Evolutionary conservation across 1,140 invertebrate species (phyloP).

Genomic region (Procambarus virginalis): DNA sequence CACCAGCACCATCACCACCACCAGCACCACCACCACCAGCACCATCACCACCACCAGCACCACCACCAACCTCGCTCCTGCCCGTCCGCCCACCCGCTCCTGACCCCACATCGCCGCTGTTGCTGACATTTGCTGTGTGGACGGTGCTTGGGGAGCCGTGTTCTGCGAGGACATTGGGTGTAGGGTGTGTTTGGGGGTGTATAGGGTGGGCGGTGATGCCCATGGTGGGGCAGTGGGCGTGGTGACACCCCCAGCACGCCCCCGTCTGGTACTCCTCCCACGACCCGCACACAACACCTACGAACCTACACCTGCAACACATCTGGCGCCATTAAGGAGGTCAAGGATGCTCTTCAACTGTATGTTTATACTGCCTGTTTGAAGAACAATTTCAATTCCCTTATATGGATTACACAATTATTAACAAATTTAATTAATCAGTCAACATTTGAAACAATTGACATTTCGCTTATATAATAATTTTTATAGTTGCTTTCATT

Average conservation of each 20-base stretch:
- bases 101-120: background rate
- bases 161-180: background rate
- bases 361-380: too few species aligned
- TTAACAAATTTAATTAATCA: too few species aligned
- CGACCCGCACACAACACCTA: conserved; percentile 26
- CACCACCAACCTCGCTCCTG: too few species aligned
- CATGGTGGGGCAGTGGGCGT: conserved; percentile 12
- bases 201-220: conserved; percentile 16
- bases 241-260: conserved; percentile 37
- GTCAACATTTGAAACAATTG: background rate
- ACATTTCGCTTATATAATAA: too few species aligned
- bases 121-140: background rate
- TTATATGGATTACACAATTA: too few species aligned
- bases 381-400: too few species aligned
- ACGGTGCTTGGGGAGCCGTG: background rate
- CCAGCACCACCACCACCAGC: background rate
- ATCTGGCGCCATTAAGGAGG: too few species aligned
- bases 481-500: too few species aligned
- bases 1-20: too few species aligned
- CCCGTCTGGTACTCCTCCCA: conserved; percentile 36
- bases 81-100: background rate
- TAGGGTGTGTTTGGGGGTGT: background rate
- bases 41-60: too few species aligned
- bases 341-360: too few species aligned
- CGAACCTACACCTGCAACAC: conserved; percentile 21